Conservation (phyloP, 2,797 vertebrate genomes). For the Setipinna tenuifilis region DNA sequence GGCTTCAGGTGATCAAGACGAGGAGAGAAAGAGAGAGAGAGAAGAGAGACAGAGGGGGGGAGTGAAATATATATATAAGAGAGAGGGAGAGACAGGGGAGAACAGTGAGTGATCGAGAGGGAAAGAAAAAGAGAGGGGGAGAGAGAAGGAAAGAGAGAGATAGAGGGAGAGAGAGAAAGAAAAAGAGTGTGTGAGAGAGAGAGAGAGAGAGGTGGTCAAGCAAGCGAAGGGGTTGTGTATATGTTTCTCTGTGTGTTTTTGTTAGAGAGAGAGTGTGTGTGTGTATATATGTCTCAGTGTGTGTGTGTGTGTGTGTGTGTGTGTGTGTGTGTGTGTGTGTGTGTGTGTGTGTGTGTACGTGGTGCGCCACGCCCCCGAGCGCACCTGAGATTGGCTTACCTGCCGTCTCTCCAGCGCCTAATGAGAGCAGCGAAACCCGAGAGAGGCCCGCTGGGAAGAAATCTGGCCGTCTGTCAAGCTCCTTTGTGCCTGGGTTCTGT, state of each 20-base stretch:
- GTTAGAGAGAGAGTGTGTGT: background rate
- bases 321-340: background rate
- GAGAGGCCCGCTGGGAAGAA: slow-evolving; percentile 79
- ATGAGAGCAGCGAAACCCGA: slow-evolving; percentile 86
- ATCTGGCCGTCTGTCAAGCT: slow-evolving; percentile 86
- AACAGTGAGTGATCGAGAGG: background rate
- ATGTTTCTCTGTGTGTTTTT: background rate
- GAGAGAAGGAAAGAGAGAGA: background rate
- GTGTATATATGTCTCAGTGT: background rate
- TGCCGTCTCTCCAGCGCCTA: slow-evolving; percentile 83
- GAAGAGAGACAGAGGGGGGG: background rate
- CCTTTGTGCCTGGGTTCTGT: slow-evolving; percentile 81
- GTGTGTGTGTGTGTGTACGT: background rate
- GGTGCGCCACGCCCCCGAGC: slow-evolving; percentile 52
- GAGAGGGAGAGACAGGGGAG: too few relatives aligned
- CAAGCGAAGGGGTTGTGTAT: background rate
- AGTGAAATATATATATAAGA: too few relatives aligned
- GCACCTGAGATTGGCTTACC: slow-evolving; percentile 61
- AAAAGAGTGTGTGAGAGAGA: background rate
- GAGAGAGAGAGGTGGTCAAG: background rate
- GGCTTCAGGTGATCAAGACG: slow-evolving; percentile 82
- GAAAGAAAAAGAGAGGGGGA: background rate
- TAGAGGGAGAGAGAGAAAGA: too few relatives aligned
- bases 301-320: background rate
- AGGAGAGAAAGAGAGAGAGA: slow-evolving; percentile 29